These are phyloP conservation scores for Arrhopalites spinosus DNA, from an alignment of 2,888 invertebrate species.

Conservation along the genomic window DNA sequence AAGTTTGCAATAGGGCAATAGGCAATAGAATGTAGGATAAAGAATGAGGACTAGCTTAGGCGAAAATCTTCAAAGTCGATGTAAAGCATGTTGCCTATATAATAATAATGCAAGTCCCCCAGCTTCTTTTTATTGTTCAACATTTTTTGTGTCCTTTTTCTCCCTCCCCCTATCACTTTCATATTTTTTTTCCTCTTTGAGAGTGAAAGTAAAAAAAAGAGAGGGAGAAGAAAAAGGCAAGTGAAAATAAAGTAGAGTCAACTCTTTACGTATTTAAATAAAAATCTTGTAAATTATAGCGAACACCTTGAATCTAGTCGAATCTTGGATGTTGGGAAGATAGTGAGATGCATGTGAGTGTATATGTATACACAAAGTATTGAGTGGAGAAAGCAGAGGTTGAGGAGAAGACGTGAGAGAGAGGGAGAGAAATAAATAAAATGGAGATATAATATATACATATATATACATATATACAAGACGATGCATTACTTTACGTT, in stretches of 20 bases:
- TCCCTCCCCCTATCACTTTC: neutral
- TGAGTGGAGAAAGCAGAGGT: too few species aligned
- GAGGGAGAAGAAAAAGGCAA: neutral
- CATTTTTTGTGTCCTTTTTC: neutral
- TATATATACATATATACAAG: neutral
- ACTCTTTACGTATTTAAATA: constrained; percentile 30
- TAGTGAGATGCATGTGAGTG: neutral
- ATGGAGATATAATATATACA: neutral
- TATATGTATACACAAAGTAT: neutral
- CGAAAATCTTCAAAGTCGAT: neutral
- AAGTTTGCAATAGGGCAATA: too few species aligned
- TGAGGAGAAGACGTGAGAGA: neutral
- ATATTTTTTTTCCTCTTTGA: constrained; percentile 13
- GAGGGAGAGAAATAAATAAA: neutral
- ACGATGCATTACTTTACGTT: too few species aligned
- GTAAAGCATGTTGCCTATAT: neutral
- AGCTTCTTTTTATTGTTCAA: neutral
- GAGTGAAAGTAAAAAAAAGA: neutral
- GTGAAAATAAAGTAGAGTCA: constrained; percentile 27
- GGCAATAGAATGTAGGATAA: too few species aligned
- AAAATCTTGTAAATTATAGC: constrained; percentile 32
- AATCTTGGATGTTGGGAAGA: neutral
- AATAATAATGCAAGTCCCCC: neutral
- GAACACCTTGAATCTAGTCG: constrained; percentile 1
- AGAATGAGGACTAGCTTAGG: neutral